These are phyloP conservation scores for Neosalanx taihuensis DNA, from an alignment of 2,797 vertebrate genomes.

Conservation along the genomic window DNA sequence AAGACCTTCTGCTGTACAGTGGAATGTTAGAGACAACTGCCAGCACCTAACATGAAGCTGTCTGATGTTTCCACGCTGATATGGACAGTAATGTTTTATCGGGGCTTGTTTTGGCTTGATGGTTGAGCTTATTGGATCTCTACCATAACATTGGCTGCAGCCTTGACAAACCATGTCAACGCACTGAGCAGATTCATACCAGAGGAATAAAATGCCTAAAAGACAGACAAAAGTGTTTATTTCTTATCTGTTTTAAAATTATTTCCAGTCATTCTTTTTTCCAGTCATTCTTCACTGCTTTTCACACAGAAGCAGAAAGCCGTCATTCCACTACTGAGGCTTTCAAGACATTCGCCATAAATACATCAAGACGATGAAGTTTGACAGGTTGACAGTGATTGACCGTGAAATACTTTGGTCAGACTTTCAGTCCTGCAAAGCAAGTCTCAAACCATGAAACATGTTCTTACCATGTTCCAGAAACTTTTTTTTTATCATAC, in stretches of 20 bases:
- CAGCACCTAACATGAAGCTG: slow-evolving; percentile 39
- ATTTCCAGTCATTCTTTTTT: too few relatives aligned
- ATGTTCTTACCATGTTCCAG: too few relatives aligned
- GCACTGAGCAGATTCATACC: too few relatives aligned
- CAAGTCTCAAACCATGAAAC: not conserved
- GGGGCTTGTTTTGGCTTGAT: slow-evolving; percentile 25
- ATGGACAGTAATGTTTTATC: slow-evolving; percentile 29
- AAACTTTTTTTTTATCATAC: too few relatives aligned
- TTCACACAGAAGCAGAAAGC: not conserved
- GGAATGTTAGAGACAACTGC: slow-evolving; percentile 48
- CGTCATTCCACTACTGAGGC: not conserved
- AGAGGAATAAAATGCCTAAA: too few relatives aligned
- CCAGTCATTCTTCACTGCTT: too few relatives aligned
- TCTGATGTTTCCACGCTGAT: slow-evolving; percentile 32
- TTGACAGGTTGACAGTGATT: not conserved
- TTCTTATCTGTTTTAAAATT: not conserved
- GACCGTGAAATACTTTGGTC: not conserved
- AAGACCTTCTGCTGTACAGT: slow-evolving; percentile 21
- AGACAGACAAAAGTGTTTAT: not conserved
- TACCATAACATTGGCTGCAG: not conserved
- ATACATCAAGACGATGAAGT: not conserved
- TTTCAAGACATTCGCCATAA: not conserved
- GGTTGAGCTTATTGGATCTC: slow-evolving; percentile 37
- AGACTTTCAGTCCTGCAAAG: not conserved
- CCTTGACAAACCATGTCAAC: not conserved